Base-by-base conservation (phyloP, 2,888 invertebrate genomes). In the Tuberolachnus salignus region DNA sequence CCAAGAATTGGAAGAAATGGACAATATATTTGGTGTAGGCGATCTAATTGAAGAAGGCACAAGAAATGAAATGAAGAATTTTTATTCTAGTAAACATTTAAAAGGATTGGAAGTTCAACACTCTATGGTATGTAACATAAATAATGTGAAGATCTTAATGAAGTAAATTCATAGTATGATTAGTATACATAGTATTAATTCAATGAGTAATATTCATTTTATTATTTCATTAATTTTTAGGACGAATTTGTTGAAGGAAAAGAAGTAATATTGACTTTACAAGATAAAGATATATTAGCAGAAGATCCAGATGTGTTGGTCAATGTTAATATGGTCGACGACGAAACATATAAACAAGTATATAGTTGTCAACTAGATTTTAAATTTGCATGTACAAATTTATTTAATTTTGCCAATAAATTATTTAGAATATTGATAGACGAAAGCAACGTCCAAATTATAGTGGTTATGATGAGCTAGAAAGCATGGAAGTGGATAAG, bases 1-100 rank as follows among this genome's bases (percentile, higher is more conserved):
- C 26, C 95, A 95, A 85, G 89, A 94, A 88, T 86, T 98, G 84
- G 95, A 97, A 86, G 96, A 98, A 86, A 89, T 98, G 88, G 98
- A 98, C 86, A 93, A 91, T 82, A 96, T 94, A 85, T 97, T 98
- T 88, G 97, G 97, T 46, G 91, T 97, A 81, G 90, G 91, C 16
- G 92, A 92, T 83, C 87, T 97, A 67, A 89, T 97, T n/a, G 92
- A 93, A 82, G 91, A 93, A 83, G 94, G 94, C 83, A 89, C 89
- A 82, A 87, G 87, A 70, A 87, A 86, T 81, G 89, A 89, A 70
- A 87, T 89, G 42, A 87, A 85, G 61, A 85, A 86, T 69, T 88
- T 90, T 8, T 97, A 97, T 86, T 87, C 89, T 1, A 89, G 90
- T 67, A 88, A 87, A 83, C 88, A 94, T 86, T 88, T 98, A 78